Evolutionary conservation across 2,888 invertebrate species (phyloP).

Genomic region (Molorchus minor): DNA sequence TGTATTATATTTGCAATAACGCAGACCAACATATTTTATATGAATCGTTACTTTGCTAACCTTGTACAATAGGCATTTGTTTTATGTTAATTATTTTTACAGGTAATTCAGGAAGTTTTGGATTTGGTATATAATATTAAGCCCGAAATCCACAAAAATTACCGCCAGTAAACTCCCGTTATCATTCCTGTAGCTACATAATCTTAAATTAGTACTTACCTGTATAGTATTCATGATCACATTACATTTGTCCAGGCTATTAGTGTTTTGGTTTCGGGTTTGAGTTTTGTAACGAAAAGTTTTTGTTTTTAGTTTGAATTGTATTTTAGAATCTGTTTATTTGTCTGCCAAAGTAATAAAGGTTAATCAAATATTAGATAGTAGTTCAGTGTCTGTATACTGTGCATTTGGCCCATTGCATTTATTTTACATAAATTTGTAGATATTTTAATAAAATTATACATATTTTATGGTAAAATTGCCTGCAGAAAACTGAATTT

Average conservation of each 20-base stretch:
- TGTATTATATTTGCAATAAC: background rate
- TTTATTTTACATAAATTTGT: too few relatives aligned
- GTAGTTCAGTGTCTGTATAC: too few relatives aligned
- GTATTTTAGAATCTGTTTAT: too few relatives aligned
- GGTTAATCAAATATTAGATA: too few relatives aligned
- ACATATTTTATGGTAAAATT: too few relatives aligned
- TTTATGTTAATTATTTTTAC: conserved; percentile 52
- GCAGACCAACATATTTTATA: background rate
- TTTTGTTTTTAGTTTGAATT: background rate
- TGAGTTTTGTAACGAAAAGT: conserved; percentile 21
- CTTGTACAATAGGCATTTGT: background rate
- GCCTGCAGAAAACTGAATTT: too few relatives aligned
- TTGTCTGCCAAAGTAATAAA: too few relatives aligned
- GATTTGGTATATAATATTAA: conserved; percentile 90
- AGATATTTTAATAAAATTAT: too few relatives aligned
- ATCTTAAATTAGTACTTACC: conserved; percentile 34
- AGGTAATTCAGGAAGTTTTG: conserved; percentile 84
- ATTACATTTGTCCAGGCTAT: background rate
- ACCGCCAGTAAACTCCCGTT: conserved; percentile 61
- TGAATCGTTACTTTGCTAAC: background rate
- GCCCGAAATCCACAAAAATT: conserved; percentile 93
- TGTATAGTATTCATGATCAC: conserved; percentile 14
- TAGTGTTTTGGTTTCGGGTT: conserved; percentile 1
- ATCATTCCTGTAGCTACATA: conserved; percentile 36
- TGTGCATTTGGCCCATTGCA: too few relatives aligned